Base-by-base conservation (phyloP, 2,797 vertebrate genomes). In the Poecilia gillii region DNA sequence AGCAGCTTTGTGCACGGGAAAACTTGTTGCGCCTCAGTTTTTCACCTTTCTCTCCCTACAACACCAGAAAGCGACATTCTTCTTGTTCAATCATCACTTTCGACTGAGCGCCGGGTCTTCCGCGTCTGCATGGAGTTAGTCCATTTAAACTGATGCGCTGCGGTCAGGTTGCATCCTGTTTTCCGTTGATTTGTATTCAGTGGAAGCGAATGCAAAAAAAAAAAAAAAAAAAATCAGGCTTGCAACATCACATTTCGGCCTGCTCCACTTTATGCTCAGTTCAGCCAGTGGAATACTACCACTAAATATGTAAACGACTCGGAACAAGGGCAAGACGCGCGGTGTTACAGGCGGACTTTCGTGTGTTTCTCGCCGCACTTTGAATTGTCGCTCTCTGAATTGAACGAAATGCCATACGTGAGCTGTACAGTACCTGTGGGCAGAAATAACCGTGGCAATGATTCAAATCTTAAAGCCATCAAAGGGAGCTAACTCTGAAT, bases 391-490 rank as follows among this genome's bases (percentile, higher is more conserved):
- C n/a, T 41, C 39, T 55, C 20, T 47, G 31, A 31, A 77, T 68
- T 70, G n/a, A 39, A 12, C 20, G 74, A 4, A 39, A 46, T 28
- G 18, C 74, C 43, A 70, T 57, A 55, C 31, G 75, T 36, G 70
- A 74, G 73, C n/a, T 57, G 53, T 41, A 84, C 59, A 45, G 57
- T 33, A 36, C 28, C 47, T 77, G 33, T 76, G 14, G 39, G 57
- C 20, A 62, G 55, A 87, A 88, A 91, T 89, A 92, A 87, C 76
- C 41, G 49, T 74, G 80, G 73, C 75, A 81, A 71, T 88, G 90
- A 91, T 90, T 91, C 88, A 93, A 81, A 90, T 81, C 83, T 81
- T 71, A 81, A 84, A 85, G 68, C 18, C 79, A 89, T 93, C 88
- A 91, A 91, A 92, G 85, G 64, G 0, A 85, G 39, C 57, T 59